Conservation (phyloP, 1,140 invertebrate genomes). For the Melitaea cinxia region DNA sequence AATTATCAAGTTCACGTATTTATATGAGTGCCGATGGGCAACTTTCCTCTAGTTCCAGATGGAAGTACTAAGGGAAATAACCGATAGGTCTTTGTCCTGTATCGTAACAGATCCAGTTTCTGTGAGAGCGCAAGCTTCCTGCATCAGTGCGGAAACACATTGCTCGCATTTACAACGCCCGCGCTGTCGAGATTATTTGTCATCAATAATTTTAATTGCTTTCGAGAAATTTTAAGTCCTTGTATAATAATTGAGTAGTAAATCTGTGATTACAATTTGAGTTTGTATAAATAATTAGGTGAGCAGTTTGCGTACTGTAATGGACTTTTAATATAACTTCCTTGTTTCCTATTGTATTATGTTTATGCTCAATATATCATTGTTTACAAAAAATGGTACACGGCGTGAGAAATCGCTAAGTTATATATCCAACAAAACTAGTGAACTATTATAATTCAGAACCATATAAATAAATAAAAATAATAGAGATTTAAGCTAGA, state of each 20-base stretch:
- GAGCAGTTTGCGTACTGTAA: background rate
- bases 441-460: too few relatives aligned
- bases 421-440: too few relatives aligned
- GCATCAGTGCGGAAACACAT: slow-evolving; percentile 45
- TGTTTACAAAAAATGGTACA: background rate
- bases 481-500: too few relatives aligned
- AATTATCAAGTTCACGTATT: slow-evolving; percentile 76
- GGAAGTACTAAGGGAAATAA: slow-evolving; percentile 63
- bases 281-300: background rate
- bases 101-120: slow-evolving; percentile 68
- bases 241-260: background rate
- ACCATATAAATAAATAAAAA: too few relatives aligned
- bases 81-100: slow-evolving; percentile 78
- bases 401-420: too few relatives aligned
- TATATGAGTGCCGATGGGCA: slow-evolving; percentile 66
- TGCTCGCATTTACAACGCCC: slow-evolving; percentile 35
- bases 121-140: slow-evolving; percentile 56
- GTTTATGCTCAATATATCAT: background rate
- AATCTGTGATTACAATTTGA: background rate
- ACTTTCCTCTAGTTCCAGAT: slow-evolving; percentile 72
- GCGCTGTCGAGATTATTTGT: slow-evolving; percentile 19
- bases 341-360: background rate
- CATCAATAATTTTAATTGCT: slow-evolving; percentile 22
- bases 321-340: background rate
- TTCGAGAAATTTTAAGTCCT: slow-evolving; percentile 5